phyloP scores from a whole-genome alignment of 2,797 vertebrate species.

The Hoplostethus atlanticus region DNA sequence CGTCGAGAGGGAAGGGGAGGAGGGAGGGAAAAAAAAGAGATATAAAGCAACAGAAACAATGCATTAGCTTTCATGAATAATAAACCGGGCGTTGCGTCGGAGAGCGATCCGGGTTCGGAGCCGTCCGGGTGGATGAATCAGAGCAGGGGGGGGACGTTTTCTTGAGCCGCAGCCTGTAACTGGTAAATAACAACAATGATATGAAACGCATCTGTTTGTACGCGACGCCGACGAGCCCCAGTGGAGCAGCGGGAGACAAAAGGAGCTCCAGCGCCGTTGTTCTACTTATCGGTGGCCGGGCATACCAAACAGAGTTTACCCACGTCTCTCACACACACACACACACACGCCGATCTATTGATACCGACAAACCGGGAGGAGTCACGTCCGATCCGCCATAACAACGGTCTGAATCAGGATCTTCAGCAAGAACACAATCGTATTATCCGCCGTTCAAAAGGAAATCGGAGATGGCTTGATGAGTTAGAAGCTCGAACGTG shows the following conservation, averaged over 20 bases:
- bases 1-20: conserved; percentile 37
- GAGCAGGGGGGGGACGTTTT: conserved; percentile 60
- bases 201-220: conserved; percentile 74
- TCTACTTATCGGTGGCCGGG: conserved; percentile 65
- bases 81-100: conserved; percentile 75
- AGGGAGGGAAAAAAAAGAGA: conserved; percentile 64
- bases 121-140: conserved; percentile 84
- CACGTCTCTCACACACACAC: conserved; percentile 21
- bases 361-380: conserved; percentile 62
- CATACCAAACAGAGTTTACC: conserved; percentile 74
- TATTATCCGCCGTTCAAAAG: conserved; percentile 69
- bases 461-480: conserved; percentile 52
- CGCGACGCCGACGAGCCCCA: conserved; percentile 70
- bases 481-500: conserved; percentile 62
- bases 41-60: conserved; percentile 88
- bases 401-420: conserved; percentile 59
- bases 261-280: conserved; percentile 70
- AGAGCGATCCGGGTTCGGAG: conserved; percentile 76
- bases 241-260: conserved; percentile 76
- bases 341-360: conserved; percentile 48
- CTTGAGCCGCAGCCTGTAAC: conserved; percentile 68
- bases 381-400: conserved; percentile 61
- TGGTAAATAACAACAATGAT: conserved; percentile 79
- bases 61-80: conserved; percentile 88
- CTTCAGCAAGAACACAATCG: conserved; percentile 48